Evolutionary conservation across 1,140 invertebrate species (phyloP).

Genomic region (Tetramorium parvispinum): DNA sequence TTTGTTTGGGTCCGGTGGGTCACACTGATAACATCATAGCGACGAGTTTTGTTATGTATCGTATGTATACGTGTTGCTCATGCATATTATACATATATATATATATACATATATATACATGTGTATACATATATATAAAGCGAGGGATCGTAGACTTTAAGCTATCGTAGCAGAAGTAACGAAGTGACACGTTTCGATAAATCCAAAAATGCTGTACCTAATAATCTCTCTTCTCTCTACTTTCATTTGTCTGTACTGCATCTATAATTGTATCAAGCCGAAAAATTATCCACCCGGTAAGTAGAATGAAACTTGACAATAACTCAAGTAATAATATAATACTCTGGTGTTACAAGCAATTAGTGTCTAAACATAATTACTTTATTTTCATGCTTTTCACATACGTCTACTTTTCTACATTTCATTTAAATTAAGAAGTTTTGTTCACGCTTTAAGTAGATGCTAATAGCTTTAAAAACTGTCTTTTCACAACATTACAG

Average conservation of each 20-base stretch:
- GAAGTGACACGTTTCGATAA: constrained; percentile 8
- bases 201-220: constrained; percentile 67
- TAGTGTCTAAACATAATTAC: neutral
- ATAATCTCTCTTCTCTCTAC: constrained; percentile 59
- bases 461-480: neutral
- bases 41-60: constrained; percentile 40
- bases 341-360: neutral
- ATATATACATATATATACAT: too few relatives aligned
- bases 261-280: constrained; percentile 77
- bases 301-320: constrained; percentile 29
- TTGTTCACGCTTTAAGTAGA: neutral
- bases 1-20: constrained; percentile 60
- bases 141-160: constrained; percentile 1
- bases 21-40: constrained; percentile 61
- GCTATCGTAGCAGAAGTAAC: neutral
- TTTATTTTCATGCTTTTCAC: neutral
- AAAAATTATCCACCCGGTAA: constrained; percentile 81
- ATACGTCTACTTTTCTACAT: neutral
- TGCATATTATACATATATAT: too few relatives aligned
- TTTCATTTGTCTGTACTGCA: constrained; percentile 66
- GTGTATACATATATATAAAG: neutral
- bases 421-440: neutral
- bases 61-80: neutral
- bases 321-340: neutral
- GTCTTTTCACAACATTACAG: neutral